Evolutionary conservation across 1,140 invertebrate species (phyloP).

Genomic region (Spodoptera litura): DNA sequence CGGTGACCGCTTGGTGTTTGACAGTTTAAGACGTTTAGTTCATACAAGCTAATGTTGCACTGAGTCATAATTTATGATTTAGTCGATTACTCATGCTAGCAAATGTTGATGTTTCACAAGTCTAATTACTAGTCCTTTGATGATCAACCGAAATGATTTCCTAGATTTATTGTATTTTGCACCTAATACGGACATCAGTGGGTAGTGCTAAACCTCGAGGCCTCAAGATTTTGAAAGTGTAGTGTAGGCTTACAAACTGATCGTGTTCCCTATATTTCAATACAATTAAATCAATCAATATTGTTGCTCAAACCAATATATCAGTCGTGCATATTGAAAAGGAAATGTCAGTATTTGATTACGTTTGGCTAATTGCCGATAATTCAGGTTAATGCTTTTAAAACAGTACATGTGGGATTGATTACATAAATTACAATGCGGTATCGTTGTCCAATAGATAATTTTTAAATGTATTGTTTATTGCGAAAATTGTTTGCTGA

Average conservation of each 20-base stretch:
- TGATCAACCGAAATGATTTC: slow-evolving; percentile 17
- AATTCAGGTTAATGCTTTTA: slow-evolving; percentile 43
- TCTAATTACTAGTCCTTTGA: background rate
- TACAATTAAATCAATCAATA: slow-evolving; percentile 29
- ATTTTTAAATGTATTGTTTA: background rate
- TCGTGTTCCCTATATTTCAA: slow-evolving; percentile 19
- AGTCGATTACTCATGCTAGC: background rate
- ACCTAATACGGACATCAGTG: slow-evolving; percentile 5
- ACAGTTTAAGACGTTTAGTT: no score
- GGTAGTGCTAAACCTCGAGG: background rate
- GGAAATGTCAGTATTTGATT: slow-evolving; percentile 44
- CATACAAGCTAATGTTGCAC: no score
- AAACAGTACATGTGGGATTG: slow-evolving; percentile 41
- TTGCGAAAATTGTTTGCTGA: background rate
- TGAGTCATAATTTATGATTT: no score
- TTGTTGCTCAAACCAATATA: slow-evolving; percentile 5
- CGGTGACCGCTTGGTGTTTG: no score
- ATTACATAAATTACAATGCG: slow-evolving; percentile 26
- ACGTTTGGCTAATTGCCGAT: slow-evolving; percentile 36
- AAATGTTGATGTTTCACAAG: slow-evolving; percentile 7
- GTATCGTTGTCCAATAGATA: background rate
- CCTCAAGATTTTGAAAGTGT: slow-evolving; percentile 35
- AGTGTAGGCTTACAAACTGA: slow-evolving; percentile 33
- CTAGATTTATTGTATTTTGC: slow-evolving; percentile 25
- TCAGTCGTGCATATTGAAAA: slow-evolving; percentile 13